A percentile compares a stretch with the other conserved stretches of the same genome.
phyloP scores from a whole-genome alignment of 2,113 vertebrate genomes.

The Microcebus lehilahytsara region DNA sequence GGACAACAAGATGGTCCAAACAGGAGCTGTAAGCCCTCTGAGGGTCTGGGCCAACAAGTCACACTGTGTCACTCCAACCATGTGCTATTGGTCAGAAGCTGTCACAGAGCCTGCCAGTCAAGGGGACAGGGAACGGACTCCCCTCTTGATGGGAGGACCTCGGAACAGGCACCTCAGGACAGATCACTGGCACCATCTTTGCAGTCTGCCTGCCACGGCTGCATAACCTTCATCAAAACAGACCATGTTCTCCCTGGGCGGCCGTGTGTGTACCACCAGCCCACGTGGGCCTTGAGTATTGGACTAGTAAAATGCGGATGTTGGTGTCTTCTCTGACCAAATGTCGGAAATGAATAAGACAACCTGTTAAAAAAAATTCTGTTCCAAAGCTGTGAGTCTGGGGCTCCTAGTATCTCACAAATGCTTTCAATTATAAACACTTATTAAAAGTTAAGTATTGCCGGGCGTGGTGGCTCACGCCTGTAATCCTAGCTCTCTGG shows the following conservation, averaged over 20 bases:
- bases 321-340: background rate
- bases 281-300: background rate
- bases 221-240: background rate
- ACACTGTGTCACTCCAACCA: background rate
- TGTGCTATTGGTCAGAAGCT: background rate
- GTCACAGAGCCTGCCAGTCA: background rate
- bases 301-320: background rate
- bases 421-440: background rate
- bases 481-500: too few species aligned
- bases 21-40: background rate
- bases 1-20: background rate
- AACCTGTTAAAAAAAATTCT: background rate
- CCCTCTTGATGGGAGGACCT: background rate
- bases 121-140: background rate
- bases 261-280: accelerated
- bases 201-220: background rate
- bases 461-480: too few species aligned
- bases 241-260: background rate
- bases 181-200: background rate
- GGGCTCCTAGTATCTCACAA: background rate
- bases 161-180: background rate
- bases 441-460: background rate
- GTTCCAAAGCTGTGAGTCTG: background rate
- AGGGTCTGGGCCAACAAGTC: background rate
- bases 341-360: background rate